phyloP scores from a whole-genome alignment of 2,888 invertebrate species.

The Syrphus vitripennis region DNA sequence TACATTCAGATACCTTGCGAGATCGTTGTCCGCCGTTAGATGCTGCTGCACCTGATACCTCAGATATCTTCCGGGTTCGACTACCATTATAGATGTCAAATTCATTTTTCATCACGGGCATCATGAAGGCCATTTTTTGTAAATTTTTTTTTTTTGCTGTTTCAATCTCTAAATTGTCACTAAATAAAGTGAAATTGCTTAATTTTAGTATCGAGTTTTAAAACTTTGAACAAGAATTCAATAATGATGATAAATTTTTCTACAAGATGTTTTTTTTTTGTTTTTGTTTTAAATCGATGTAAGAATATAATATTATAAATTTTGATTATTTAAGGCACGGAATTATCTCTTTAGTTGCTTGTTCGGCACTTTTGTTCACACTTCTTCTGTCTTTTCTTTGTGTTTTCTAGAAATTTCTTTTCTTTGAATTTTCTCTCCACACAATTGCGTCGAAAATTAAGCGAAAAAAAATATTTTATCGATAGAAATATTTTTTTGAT shows the following conservation, averaged over 20 bases:
- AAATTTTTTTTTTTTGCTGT: not conserved
- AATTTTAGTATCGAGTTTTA: not conserved
- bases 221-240: not conserved
- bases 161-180: not conserved
- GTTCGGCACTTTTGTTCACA: conserved; percentile 29
- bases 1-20: conserved; percentile 84
- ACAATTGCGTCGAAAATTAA: not conserved
- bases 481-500: not conserved
- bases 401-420: conserved; percentile 47
- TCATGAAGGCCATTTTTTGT: conserved; percentile 93
- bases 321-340: conserved; percentile 55
- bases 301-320: not conserved
- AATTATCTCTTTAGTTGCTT: conserved; percentile 38
- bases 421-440: not conserved
- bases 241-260: not conserved
- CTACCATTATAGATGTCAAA: conserved; percentile 94
- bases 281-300: conserved; percentile 45
- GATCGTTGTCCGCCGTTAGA: conserved; percentile 81
- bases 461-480: not conserved
- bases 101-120: conserved; percentile 96
- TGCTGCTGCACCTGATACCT: conserved; percentile 79
- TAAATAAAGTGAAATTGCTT: not conserved
- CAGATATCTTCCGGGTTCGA: conserved; percentile 88
- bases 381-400: conserved; percentile 8
- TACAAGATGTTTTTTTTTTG: not conserved